Evolutionary conservation across 2,113 vertebrate species (phyloP).

Genomic region (Cavia porcellus): DNA sequence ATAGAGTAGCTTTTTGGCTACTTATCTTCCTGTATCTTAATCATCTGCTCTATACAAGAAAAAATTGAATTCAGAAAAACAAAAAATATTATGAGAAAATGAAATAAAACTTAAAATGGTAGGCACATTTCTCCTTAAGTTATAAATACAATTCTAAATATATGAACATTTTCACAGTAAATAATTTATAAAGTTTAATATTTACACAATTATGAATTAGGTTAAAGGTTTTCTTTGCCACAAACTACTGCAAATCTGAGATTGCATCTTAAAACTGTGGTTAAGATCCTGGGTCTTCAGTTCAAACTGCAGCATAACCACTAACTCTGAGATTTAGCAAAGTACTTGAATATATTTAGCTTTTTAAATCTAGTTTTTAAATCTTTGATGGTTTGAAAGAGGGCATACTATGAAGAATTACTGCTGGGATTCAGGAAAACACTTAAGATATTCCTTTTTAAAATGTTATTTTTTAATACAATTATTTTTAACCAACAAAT

Average conservation of each 20-base stretch:
- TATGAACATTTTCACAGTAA: background rate
- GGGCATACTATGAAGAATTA: background rate
- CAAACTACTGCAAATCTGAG: background rate
- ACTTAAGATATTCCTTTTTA: background rate
- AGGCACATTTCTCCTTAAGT: background rate
- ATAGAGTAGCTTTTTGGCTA: conserved; percentile 28
- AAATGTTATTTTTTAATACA: background rate
- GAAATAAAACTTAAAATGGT: background rate
- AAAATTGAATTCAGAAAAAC: background rate
- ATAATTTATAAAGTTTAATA: conserved; percentile 31
- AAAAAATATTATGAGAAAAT: background rate
- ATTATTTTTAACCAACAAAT: conserved; percentile 14
- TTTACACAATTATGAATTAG: background rate
- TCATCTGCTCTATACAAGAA: background rate
- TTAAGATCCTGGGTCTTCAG: background rate
- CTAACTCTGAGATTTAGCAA: conserved; percentile 4
- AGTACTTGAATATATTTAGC: background rate
- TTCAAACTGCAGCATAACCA: background rate
- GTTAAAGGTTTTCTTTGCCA: conserved; percentile 14
- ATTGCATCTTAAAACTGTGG: background rate
- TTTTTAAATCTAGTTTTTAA: background rate
- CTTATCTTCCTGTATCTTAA: background rate
- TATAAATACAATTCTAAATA: conserved; percentile 50
- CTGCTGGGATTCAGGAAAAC: background rate
- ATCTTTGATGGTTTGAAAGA: background rate